phyloP scores from a whole-genome alignment of 1,140 invertebrate species.

The Tetraneura akinire region DNA sequence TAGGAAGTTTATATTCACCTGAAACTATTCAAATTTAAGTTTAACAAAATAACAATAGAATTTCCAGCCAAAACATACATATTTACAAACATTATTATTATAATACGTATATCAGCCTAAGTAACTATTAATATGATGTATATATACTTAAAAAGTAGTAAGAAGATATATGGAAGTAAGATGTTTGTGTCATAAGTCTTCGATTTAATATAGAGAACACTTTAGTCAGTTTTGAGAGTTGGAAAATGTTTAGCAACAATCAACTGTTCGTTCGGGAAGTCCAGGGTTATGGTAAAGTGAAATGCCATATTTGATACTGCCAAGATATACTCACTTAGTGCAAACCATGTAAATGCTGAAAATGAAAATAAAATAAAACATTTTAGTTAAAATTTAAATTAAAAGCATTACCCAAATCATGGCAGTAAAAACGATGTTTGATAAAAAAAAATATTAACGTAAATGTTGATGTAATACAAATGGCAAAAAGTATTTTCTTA shows the following conservation, averaged over 20 bases:
- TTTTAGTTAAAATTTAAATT: neutral
- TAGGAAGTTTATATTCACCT: neutral
- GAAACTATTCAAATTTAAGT: neutral
- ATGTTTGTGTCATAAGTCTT: slow-evolving; percentile 11
- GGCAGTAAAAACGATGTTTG: slow-evolving; percentile 82
- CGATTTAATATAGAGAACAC: neutral
- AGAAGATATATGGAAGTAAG: slow-evolving; percentile 24
- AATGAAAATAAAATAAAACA: no score
- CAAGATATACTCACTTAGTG: slow-evolving; percentile 87
- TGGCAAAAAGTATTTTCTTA: slow-evolving; percentile 74
- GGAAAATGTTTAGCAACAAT: slow-evolving; percentile 67
- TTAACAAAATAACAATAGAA: neutral
- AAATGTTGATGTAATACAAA: slow-evolving; percentile 75
- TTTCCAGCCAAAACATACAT: neutral
- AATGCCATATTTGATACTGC: slow-evolving; percentile 89
- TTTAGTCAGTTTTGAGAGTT: slow-evolving; percentile 22
- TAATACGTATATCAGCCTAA: neutral
- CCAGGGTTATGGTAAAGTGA: slow-evolving; percentile 81
- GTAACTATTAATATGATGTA: neutral
- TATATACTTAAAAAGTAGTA: slow-evolving; percentile 10
- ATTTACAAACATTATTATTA: neutral
- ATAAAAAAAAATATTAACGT: slow-evolving; percentile 84
- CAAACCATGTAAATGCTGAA: slow-evolving; percentile 90
- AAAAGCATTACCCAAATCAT: slow-evolving; percentile 75
- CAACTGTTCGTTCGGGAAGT: slow-evolving; percentile 80